phyloP scores from a whole-genome alignment of 2,888 invertebrate species.

The Elaeidobius kamerunicus region DNA sequence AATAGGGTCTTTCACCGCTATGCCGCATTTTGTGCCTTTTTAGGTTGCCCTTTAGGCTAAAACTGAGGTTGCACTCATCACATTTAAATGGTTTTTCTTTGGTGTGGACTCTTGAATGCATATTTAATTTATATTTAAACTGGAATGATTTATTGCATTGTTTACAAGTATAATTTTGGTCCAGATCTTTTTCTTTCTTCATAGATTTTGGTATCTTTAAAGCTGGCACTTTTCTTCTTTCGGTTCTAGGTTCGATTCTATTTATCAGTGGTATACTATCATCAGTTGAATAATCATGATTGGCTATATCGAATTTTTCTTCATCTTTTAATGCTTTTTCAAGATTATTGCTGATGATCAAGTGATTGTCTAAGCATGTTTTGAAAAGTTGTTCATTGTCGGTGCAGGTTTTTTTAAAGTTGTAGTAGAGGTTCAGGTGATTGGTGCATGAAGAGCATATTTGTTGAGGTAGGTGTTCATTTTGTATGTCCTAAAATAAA shows the following conservation, averaged over 20 bases:
- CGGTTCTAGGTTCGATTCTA: background rate
- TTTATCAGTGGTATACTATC: slow-evolving; percentile 16
- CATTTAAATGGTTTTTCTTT: slow-evolving; percentile 28
- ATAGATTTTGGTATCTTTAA: background rate
- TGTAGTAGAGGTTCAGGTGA: slow-evolving; percentile 16
- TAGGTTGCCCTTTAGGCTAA: slow-evolving; percentile 34
- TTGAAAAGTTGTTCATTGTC: slow-evolving; percentile 23
- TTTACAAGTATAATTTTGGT: slow-evolving; percentile 10
- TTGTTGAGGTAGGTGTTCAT: slow-evolving; percentile 25
- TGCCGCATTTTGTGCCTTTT: slow-evolving; percentile 36
- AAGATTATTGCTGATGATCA: background rate
- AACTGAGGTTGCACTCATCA: slow-evolving; percentile 32
- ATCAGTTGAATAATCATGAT: slow-evolving; percentile 2
- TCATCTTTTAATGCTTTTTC: background rate
- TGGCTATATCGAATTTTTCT: background rate
- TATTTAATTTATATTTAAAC: slow-evolving; percentile 17
- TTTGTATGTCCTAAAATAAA: slow-evolving; percentile 12
- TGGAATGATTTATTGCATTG: slow-evolving; percentile 22
- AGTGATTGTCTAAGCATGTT: slow-evolving; percentile 9
- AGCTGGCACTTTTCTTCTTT: background rate
- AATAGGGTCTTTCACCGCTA: slow-evolving; percentile 33
- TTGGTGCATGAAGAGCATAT: slow-evolving; percentile 24
- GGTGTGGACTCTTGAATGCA: slow-evolving; percentile 24
- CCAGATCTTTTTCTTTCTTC: background rate
- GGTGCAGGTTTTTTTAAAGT: slow-evolving; percentile 24